Evolutionary conservation across 2,797 vertebrate genomes (phyloP).

Genomic region (Coregonus ussuriensis): DNA sequence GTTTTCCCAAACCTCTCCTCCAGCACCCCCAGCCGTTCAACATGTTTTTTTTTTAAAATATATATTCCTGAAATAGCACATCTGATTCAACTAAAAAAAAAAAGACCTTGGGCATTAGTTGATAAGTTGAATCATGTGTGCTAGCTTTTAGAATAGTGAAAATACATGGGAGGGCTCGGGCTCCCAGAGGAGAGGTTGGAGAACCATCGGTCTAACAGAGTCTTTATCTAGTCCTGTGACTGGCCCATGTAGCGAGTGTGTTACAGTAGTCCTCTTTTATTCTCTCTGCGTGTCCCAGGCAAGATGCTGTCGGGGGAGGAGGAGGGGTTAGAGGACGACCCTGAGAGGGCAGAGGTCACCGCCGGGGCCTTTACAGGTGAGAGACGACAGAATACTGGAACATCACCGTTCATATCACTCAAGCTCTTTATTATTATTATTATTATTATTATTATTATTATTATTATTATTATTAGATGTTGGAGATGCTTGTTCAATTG

Average conservation of each 20-base stretch:
- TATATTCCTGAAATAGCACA: no score
- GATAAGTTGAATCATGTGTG: background rate
- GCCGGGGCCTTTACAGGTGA: conserved; percentile 85
- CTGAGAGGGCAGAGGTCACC: conserved; percentile 86
- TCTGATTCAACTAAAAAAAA: no score
- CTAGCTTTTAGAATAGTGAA: background rate
- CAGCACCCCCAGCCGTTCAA: background rate
- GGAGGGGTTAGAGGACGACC: conserved; percentile 91
- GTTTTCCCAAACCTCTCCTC: background rate
- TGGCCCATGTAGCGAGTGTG: no score
- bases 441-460: no score
- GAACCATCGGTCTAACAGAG: background rate
- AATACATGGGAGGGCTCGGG: background rate
- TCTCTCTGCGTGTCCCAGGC: conserved; percentile 69
- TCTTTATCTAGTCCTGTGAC: background rate
- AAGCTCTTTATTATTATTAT: no score
- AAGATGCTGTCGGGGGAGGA: conserved; percentile 91
- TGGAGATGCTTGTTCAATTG: no score
- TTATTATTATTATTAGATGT: no score
- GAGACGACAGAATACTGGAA: conserved; percentile 3
- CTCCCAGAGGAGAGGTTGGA: background rate
- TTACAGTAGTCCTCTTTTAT: no score
- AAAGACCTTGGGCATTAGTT: background rate
- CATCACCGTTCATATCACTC: no score
- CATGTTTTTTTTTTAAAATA: no score